phyloP scores from a whole-genome alignment of 2,888 invertebrate genomes.

The Neoascia interrupta region DNA sequence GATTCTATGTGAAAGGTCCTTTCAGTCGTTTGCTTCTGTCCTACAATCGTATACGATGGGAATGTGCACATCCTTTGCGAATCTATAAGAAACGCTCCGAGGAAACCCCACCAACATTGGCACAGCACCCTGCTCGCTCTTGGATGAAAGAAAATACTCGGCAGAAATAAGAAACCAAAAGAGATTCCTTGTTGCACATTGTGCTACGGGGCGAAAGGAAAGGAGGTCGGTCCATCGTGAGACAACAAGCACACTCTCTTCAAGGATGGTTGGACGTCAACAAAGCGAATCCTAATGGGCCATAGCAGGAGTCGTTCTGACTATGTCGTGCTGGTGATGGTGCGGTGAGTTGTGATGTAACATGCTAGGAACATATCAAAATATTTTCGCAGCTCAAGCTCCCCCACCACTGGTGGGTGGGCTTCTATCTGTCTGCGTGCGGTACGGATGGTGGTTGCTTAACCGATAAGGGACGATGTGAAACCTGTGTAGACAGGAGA shows the following conservation, averaged over 20 bases:
- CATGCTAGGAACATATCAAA: slow-evolving; percentile 66
- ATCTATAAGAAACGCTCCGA: slow-evolving; percentile 56
- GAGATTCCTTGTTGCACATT: slow-evolving; percentile 50
- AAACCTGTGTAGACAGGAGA: too few species aligned
- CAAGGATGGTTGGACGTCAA: slow-evolving; percentile 65
- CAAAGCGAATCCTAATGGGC: slow-evolving; percentile 66
- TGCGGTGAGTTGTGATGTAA: slow-evolving; percentile 62
- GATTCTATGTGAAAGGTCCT: background rate
- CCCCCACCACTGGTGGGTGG: slow-evolving; percentile 20
- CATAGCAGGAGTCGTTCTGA: slow-evolving; percentile 1
- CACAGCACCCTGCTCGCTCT: too few species aligned
- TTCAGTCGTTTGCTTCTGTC: background rate
- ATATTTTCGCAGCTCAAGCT: slow-evolving; percentile 63
- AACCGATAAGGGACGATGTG: too few species aligned
- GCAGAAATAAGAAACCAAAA: background rate
- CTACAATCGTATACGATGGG: slow-evolving; percentile 29
- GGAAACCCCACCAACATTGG: too few species aligned
- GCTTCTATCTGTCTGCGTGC: background rate
- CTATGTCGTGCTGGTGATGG: slow-evolving; percentile 21
- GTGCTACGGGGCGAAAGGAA: slow-evolving; percentile 1
- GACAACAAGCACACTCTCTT: slow-evolving; percentile 60
- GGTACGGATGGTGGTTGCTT: background rate
- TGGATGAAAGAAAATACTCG: slow-evolving; percentile 32
- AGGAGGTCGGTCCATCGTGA: slow-evolving; percentile 50
- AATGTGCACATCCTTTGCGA: slow-evolving; percentile 59